Evolutionary conservation across 2,797 vertebrate genomes (phyloP), one percentile per base, ranked within the genome.

Genomic region (Enteromius argenteus): DNA sequence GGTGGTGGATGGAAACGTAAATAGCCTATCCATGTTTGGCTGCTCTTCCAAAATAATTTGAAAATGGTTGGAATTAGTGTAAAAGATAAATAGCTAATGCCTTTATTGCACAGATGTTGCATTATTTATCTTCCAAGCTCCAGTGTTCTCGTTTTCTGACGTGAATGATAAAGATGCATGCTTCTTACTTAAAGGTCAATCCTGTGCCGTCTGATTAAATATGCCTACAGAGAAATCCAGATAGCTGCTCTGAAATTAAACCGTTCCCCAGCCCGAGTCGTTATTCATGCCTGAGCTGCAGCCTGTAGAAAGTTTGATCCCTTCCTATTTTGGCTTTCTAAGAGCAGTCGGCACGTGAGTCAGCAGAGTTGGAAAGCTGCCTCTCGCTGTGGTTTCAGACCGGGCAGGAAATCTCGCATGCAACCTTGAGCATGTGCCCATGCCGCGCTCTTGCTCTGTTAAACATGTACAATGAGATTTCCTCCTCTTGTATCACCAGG

Each of bases 381-480:
- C 53, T 77, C 32, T 87, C 15, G 13, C 78, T 71, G 82, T 71
- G 75, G 74, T 46, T 74, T 84, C 73, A 71, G 76, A 66, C 64
- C 49, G 5, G n/a, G 10, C 79, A 86, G 76, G 62, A 78, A 82
- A 82, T 84, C 75, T 80, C 49, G 23, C 13, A 19, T 51, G 71
- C 56, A 87, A 75, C 80, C 82, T 85, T 89, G 37, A 86, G 83
- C 85, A 69, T 80, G 84, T 80, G 71, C 56, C 66, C 53, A 56
- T 82, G 83, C 72, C 51, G 19, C 58, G 11, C 79, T 87, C 30
- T 79, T 89, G 88, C 89, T 88, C 80, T 90, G 83, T 86, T 89
- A 85, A 84, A 77, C 84, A 83, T 77, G 80, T 73, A 89, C 87
- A 89, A 88, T 87, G 69, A 88, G 37, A 87, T 84, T 84, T 88